A percentile compares a stretch with the other conserved stretches of the same genome.
phyloP scores from a whole-genome alignment of 2,113 vertebrate species.

The Gambusia affinis region DNA sequence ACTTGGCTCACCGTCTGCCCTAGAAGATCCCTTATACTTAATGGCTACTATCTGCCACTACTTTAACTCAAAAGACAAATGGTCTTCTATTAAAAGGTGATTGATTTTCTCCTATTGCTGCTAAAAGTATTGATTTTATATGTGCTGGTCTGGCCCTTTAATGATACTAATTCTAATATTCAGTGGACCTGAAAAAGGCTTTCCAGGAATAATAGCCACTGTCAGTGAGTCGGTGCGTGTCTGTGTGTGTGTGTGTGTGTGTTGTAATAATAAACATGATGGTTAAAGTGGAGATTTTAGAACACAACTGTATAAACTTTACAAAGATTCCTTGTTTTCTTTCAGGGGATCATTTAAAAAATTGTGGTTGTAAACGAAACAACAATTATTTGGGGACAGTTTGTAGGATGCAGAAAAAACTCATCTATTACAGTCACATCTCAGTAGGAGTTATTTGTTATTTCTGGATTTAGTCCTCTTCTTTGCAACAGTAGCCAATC shows the following conservation, averaged over 20 bases:
- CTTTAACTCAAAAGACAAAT: slow-evolving; percentile 65
- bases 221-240: slow-evolving; percentile 25
- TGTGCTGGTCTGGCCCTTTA: slow-evolving; percentile 56
- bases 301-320: neutral
- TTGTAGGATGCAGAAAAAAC: too few relatives aligned
- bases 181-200: slow-evolving; percentile 69
- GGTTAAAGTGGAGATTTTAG: slow-evolving; percentile 14
- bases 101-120: slow-evolving; percentile 67
- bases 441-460: too few relatives aligned
- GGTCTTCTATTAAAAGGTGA: slow-evolving; percentile 67
- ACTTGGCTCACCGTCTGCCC: slow-evolving; percentile 31
- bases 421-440: too few relatives aligned
- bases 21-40: slow-evolving; percentile 35
- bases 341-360: neutral
- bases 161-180: slow-evolving; percentile 72
- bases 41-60: slow-evolving; percentile 43
- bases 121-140: slow-evolving; percentile 67
- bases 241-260: slow-evolving; percentile 5
- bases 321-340: too few relatives aligned
- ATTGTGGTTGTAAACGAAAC: neutral
- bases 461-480: too few relatives aligned
- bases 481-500: too few relatives aligned
- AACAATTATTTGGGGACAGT: neutral
- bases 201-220: slow-evolving; percentile 49
- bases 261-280: slow-evolving; percentile 26